Evolutionary conservation across 1,140 invertebrate genomes (phyloP).

Genomic region (Schlechtendalia chinensis): DNA sequence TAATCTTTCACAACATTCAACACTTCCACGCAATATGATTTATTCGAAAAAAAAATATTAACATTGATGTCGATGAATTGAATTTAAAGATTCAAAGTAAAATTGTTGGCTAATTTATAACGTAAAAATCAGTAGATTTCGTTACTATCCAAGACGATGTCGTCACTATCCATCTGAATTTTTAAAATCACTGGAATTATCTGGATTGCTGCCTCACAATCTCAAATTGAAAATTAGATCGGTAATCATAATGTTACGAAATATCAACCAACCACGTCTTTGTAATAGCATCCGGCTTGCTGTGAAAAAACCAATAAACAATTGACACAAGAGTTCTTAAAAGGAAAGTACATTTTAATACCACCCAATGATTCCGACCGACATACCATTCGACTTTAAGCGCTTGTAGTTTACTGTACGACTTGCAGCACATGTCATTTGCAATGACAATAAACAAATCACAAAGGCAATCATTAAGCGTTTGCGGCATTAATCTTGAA

Average conservation of each 20-base stretch:
- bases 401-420: conserved; percentile 60
- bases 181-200: background rate
- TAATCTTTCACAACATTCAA: too few species aligned
- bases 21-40: too few species aligned
- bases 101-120: too few species aligned
- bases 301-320: background rate
- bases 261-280: background rate
- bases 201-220: background rate
- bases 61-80: too few species aligned
- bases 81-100: too few species aligned
- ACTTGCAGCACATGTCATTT: conserved; percentile 58
- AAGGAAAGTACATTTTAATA: background rate
- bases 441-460: conserved; percentile 63
- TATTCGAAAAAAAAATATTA: too few species aligned
- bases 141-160: too few species aligned
- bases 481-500: conserved; percentile 56
- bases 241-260: background rate
- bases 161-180: too few species aligned
- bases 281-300: background rate
- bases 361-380: conserved; percentile 46
- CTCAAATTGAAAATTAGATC: conserved; percentile 51
- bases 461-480: conserved; percentile 59
- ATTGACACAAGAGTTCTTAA: background rate
- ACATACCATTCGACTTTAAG: conserved; percentile 57
- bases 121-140: too few species aligned